Evolutionary conservation across 2,113 vertebrate species (phyloP).

Genomic region (Nansenia antarctica): DNA sequence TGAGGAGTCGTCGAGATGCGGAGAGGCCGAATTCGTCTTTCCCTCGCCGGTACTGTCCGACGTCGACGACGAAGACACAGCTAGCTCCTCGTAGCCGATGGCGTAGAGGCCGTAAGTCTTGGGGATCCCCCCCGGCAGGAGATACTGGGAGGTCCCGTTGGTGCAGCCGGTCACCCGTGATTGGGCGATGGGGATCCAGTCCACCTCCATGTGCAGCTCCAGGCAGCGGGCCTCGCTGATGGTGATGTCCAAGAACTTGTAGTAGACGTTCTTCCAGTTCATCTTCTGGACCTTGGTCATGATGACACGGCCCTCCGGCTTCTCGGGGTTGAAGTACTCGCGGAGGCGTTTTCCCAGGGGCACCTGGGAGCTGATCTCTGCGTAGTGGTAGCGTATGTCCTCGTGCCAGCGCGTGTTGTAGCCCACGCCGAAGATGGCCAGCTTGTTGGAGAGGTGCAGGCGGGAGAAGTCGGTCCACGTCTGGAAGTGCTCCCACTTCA

Average conservation of each 20-base stretch:
- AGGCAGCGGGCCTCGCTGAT: conserved; percentile 95
- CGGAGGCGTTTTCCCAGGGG: conserved; percentile 93
- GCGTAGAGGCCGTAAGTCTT: conserved; percentile 93
- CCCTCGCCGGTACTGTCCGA: conserved; percentile 63
- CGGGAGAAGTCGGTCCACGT: conserved; percentile 97
- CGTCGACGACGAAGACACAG: too few species aligned
- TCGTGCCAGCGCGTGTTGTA: conserved; percentile 98
- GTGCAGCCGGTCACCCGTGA: conserved; percentile 81
- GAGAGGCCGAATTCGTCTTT: conserved; percentile 68
- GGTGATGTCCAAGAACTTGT: conserved; percentile 97
- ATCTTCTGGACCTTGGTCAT: conserved; percentile 98
- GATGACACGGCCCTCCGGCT: conserved; percentile 89
- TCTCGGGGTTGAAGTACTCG: conserved; percentile 97
- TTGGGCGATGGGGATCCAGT: conserved; percentile 92
- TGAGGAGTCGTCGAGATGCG: conserved; percentile 25
- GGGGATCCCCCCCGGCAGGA: conserved; percentile 92
- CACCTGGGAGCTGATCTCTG: conserved; percentile 97
- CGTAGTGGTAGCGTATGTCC: conserved; percentile 94
- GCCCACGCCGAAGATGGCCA: conserved; percentile 96
- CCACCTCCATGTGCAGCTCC: conserved; percentile 96
- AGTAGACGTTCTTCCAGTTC: conserved; percentile 99
- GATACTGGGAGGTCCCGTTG: conserved; percentile 85
- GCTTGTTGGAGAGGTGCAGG: conserved; percentile 95
- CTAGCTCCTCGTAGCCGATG: conserved; percentile 84
- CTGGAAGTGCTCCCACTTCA: conserved; percentile 97